Evolutionary conservation across 2,113 vertebrate genomes (phyloP).

Genomic region (Cyphomyrus plagiostoma): DNA sequence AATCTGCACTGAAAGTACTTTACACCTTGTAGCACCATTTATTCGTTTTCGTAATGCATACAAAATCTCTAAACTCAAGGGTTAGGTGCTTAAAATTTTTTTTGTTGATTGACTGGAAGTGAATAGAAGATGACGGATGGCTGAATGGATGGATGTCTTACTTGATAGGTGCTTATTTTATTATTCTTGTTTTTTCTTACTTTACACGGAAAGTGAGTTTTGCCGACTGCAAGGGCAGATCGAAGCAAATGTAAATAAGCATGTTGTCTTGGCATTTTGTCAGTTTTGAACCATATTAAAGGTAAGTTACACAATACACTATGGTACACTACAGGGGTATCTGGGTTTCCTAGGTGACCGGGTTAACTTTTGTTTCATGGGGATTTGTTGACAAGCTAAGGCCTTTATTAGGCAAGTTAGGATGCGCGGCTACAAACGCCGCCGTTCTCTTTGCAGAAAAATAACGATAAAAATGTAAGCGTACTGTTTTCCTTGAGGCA

Average conservation of each 20-base stretch:
- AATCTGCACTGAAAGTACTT: neutral
- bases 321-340: neutral
- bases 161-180: neutral
- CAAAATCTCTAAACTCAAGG: neutral
- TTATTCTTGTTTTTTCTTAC: neutral
- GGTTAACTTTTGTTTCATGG: neutral
- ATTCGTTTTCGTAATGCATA: neutral
- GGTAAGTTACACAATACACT: neutral
- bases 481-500: neutral
- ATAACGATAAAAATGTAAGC: neutral
- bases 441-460: neutral
- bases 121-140: neutral
- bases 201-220: neutral
- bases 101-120: neutral
- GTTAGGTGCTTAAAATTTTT: neutral
- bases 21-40: neutral
- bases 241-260: neutral
- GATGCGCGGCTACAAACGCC: neutral
- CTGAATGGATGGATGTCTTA: neutral
- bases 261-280: neutral
- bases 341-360: slow-evolving; percentile 2
- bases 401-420: neutral
- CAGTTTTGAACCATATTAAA: slow-evolving; percentile 8
- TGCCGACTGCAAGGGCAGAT: neutral
- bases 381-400: neutral